Conservation (phyloP, 2,888 invertebrate species). For the Hecatera dysodea region DNA sequence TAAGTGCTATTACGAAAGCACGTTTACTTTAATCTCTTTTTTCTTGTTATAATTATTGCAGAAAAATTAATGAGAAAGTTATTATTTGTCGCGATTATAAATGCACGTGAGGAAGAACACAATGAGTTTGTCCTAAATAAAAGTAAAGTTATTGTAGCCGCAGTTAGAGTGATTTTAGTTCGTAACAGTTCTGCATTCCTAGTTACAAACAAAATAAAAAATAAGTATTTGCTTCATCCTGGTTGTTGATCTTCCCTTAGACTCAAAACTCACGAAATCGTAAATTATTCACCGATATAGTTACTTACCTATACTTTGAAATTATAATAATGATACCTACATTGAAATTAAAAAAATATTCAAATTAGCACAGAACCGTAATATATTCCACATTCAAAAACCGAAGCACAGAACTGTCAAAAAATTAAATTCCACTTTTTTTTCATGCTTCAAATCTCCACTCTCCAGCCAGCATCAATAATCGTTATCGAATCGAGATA, state of each 20-base stretch:
- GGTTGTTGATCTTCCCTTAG: no score
- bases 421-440: background rate
- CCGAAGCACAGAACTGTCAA: background rate
- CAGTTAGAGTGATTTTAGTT: background rate
- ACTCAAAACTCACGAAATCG: no score
- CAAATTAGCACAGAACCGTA: no score
- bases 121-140: background rate
- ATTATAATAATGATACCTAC: no score
- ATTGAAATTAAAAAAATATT: no score
- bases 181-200: background rate
- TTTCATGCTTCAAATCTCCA: slow-evolving; percentile 9
- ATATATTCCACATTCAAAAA: background rate
- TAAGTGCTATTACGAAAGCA: slow-evolving; percentile 21
- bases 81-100: background rate
- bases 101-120: background rate
- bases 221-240: no score
- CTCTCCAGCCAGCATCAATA: slow-evolving; percentile 43
- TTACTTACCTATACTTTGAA: no score
- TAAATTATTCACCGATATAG: no score
- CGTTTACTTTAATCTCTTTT: background rate
- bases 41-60: background rate
- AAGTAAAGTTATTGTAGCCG: background rate
- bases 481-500: slow-evolving; percentile 70
- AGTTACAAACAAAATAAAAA: background rate
- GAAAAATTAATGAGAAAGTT: background rate